phyloP scores from a whole-genome alignment of 1,140 invertebrate species.

The Pseudachorutes palmiensis region DNA sequence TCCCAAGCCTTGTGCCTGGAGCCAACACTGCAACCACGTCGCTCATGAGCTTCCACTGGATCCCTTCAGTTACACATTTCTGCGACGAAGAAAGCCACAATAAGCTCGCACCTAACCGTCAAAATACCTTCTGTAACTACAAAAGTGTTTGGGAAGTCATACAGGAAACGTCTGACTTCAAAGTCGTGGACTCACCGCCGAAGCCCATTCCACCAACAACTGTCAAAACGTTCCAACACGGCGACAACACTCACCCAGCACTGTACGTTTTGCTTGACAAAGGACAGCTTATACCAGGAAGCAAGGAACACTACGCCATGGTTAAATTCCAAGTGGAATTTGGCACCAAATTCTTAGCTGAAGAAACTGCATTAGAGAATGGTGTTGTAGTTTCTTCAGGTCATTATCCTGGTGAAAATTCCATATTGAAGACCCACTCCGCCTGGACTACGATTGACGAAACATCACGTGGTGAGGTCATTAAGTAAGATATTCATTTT shows the following conservation, averaged over 20 bases:
- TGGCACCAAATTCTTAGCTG: background rate
- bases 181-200: background rate
- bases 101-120: slow-evolving; percentile 41
- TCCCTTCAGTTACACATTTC: slow-evolving; percentile 37
- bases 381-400: background rate
- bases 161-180: slow-evolving; percentile 41
- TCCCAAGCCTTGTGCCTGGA: background rate
- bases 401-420: background rate
- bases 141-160: slow-evolving; percentile 44
- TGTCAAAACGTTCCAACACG: slow-evolving; percentile 8
- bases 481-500: too few relatives aligned
- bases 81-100: slow-evolving; percentile 44
- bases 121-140: slow-evolving; percentile 44
- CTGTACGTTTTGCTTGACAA: slow-evolving; percentile 20
- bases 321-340: background rate
- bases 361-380: background rate
- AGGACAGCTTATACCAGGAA: background rate
- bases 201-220: background rate
- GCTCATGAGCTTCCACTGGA: slow-evolving; percentile 24
- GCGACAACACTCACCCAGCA: background rate
- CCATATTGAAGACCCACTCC: too few relatives aligned
- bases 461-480: too few relatives aligned
- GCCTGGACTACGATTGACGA: too few relatives aligned
- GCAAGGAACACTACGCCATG: background rate
- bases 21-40: slow-evolving; percentile 16